Conservation (phyloP, 2,797 vertebrate genomes). For the Triplophysa yarkandensis region DNA sequence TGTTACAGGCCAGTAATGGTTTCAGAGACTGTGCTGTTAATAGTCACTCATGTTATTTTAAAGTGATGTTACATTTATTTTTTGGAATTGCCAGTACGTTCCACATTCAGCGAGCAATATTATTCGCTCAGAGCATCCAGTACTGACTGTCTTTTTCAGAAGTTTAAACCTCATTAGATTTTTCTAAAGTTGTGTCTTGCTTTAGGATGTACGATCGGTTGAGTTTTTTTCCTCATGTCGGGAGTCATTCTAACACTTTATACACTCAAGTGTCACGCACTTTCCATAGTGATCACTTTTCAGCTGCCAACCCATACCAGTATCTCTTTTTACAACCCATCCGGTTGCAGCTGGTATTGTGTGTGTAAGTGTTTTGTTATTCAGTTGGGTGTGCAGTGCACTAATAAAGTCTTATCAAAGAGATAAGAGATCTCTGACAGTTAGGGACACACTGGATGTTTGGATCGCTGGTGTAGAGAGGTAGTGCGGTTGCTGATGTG, state of each 20-base stretch:
- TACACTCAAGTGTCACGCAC: background rate
- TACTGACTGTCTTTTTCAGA: background rate
- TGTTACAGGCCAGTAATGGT: background rate
- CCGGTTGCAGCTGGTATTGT: background rate
- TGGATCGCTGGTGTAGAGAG: background rate
- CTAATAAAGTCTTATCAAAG: constrained; percentile 11
- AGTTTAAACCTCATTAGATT: background rate
- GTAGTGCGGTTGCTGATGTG: background rate
- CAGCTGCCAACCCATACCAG: background rate
- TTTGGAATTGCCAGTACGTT: constrained; percentile 1
- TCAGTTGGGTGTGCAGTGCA: background rate
- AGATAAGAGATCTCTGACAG: constrained; percentile 4
- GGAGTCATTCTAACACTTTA: background rate
- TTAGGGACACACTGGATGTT: background rate
- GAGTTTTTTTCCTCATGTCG: background rate
- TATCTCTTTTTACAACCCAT: background rate
- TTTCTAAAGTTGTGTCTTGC: background rate
- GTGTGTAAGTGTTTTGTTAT: background rate
- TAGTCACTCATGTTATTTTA: background rate
- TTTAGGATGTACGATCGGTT: background rate
- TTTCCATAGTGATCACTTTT: background rate
- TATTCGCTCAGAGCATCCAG: background rate
- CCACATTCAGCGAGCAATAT: background rate
- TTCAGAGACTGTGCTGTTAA: background rate
- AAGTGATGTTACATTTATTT: constrained; percentile 7